phyloP scores from a whole-genome alignment of 2,113 vertebrate genomes.

The Spilogale gracilis region DNA sequence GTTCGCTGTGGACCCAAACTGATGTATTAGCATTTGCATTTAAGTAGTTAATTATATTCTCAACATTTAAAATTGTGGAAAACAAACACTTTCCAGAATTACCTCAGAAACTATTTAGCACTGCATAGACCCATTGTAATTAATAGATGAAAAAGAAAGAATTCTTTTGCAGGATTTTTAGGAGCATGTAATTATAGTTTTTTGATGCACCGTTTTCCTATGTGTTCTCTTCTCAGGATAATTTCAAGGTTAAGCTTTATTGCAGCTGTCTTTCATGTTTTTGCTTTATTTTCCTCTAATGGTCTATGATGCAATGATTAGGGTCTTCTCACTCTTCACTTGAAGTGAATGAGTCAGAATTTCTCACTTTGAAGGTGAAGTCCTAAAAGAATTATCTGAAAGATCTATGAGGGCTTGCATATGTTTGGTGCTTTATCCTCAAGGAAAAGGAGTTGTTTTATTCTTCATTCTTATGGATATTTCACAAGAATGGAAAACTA shows the following conservation, averaged over 20 bases:
- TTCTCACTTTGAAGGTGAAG: conserved; percentile 46
- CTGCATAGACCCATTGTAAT: conserved; percentile 62
- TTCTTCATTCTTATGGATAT: background rate
- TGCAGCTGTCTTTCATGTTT: background rate
- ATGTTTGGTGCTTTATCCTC: background rate
- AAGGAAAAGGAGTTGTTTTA: background rate
- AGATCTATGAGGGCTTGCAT: background rate
- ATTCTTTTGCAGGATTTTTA: background rate
- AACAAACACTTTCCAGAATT: conserved; percentile 75
- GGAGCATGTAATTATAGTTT: conserved; percentile 24
- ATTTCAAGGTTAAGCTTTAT: conserved; percentile 27
- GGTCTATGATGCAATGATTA: background rate
- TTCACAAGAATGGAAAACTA: conserved; percentile 5
- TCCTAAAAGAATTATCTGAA: conserved; percentile 32
- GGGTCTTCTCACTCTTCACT: conserved; percentile 11
- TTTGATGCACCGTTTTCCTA: background rate
- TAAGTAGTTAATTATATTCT: conserved; percentile 80
- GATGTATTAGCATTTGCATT: conserved; percentile 72
- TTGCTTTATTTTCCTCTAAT: conserved; percentile 35
- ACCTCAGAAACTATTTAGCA: conserved; percentile 59
- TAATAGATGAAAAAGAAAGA: conserved; percentile 38
- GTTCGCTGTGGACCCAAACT: conserved; percentile 69
- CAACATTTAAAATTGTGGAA: conserved; percentile 72
- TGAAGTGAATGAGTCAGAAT: conserved; percentile 63
- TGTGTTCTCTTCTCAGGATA: background rate